Evolutionary conservation across 2,113 vertebrate species (phyloP).

Genomic region (Hyaena hyaena): DNA sequence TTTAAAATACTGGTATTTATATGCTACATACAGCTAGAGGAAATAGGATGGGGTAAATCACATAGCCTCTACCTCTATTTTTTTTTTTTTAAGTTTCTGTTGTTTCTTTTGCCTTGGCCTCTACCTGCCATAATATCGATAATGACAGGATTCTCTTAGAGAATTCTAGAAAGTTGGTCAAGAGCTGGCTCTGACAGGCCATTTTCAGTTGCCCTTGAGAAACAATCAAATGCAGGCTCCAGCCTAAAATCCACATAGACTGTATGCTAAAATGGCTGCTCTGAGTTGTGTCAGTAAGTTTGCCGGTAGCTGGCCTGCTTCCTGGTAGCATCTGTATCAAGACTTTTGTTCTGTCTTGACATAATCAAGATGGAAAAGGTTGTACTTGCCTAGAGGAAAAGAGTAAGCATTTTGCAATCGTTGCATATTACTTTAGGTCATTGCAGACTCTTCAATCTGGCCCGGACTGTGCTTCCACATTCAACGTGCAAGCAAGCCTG

Average conservation of each 20-base stretch:
- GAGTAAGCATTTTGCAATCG: neutral
- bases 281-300: neutral
- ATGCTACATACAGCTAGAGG: neutral
- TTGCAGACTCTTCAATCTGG: neutral
- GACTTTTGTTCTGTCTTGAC: neutral
- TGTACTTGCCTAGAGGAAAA: neutral
- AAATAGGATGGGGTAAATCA: neutral
- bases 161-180: neutral
- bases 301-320: neutral
- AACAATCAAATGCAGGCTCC: neutral
- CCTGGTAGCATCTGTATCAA: neutral
- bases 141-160: neutral
- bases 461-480: neutral
- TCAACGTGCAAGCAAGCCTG: neutral
- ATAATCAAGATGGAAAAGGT: neutral
- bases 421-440: neutral
- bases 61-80: neutral
- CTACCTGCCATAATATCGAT: neutral
- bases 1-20: neutral
- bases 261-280: neutral
- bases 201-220: neutral
- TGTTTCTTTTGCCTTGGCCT: neutral
- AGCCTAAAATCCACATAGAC: neutral
- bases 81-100: neutral
- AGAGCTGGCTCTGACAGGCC: neutral